phyloP scores from a whole-genome alignment of 2,888 invertebrate species.

The Amorpha juglandis region DNA sequence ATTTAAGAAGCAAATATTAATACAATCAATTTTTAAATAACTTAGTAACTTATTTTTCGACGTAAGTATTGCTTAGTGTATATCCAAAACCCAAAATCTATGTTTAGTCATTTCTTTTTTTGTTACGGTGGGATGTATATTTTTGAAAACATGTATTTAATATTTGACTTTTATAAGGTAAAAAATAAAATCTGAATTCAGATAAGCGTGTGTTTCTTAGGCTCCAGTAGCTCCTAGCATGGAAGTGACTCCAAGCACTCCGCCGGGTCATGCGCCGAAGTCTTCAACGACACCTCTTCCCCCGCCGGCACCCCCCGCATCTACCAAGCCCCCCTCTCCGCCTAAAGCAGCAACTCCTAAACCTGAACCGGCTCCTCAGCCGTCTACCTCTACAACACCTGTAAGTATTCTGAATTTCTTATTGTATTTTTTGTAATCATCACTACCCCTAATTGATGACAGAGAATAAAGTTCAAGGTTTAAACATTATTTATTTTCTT shows the following conservation, averaged over 20 bases:
- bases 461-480: neutral
- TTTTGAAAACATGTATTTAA: too few relatives aligned
- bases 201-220: slow-evolving; percentile 35
- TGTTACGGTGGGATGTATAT: too few relatives aligned
- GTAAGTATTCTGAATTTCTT: slow-evolving; percentile 2
- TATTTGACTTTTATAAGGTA: too few relatives aligned
- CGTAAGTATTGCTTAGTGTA: too few relatives aligned
- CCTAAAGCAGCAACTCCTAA: slow-evolving; percentile 42
- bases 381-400: slow-evolving; percentile 44
- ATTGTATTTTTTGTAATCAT: neutral
- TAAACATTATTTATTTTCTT: too few relatives aligned
- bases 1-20: too few relatives aligned
- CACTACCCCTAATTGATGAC: too few relatives aligned
- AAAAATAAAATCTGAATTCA: too few relatives aligned
- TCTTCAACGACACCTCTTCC: slow-evolving; percentile 27
- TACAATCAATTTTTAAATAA: too few relatives aligned
- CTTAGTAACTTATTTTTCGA: too few relatives aligned
- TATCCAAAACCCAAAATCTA: too few relatives aligned
- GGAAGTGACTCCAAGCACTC: slow-evolving; percentile 73
- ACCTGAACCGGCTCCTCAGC: slow-evolving; percentile 50
- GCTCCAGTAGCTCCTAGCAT: slow-evolving; percentile 61
- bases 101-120: too few relatives aligned
- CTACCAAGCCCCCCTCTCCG: slow-evolving; percentile 46
- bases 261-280: slow-evolving; percentile 46
- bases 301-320: slow-evolving; percentile 38